Base-by-base conservation (phyloP, 2,113 vertebrate species). In the Capreolus pygargus region DNA sequence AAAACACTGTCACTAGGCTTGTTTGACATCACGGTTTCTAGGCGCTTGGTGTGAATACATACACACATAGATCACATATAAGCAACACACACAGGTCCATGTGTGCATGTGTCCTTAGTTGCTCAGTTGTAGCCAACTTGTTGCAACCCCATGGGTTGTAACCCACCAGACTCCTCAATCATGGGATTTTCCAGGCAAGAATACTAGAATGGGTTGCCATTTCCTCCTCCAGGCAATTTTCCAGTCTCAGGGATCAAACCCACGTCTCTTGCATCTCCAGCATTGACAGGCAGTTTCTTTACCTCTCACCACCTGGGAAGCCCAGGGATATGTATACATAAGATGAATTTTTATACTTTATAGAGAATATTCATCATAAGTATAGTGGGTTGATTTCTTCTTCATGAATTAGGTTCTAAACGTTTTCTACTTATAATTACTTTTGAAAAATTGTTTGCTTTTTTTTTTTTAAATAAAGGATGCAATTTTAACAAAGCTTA, bases 71-170 rank as follows among this genome's bases (percentile, higher is more conserved):
- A 12, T 30, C 12, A 17, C 13, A 3, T 74, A 17, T 17, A 47
- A 50, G 43, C 50, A 33, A 67, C 13, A 8, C 10, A 1, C 4
- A 3, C 5, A 19, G n/a, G 10, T 2, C 0, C 70, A 25, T 6
- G 36, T 0, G 0, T 43, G 36, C 7, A 21, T 39, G 21, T 74
- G n/a, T 25, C 1, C 36, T 27, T 27, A 14, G 70, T 14, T 1
- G 2, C n/a, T 36, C 10, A 70, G 67, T 12, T 12, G n/a, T 70
- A 23, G 43, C 70, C 23, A 14, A 1, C 36, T 25, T 25, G 19
- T 70, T 27, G 70, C 23, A 4, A 27, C 36, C 36, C 70, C 36
- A 3, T 0, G 21, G 70, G 14, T 23, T 76, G 21, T 14, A 14
- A 11, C 70, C 36, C 0, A 39, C 70, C 70, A 43, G 36, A 17